Evolutionary conservation across 2,113 vertebrate genomes (phyloP), one percentile per base, ranked within the genome.

Genomic region (Zapornia atra): DNA sequence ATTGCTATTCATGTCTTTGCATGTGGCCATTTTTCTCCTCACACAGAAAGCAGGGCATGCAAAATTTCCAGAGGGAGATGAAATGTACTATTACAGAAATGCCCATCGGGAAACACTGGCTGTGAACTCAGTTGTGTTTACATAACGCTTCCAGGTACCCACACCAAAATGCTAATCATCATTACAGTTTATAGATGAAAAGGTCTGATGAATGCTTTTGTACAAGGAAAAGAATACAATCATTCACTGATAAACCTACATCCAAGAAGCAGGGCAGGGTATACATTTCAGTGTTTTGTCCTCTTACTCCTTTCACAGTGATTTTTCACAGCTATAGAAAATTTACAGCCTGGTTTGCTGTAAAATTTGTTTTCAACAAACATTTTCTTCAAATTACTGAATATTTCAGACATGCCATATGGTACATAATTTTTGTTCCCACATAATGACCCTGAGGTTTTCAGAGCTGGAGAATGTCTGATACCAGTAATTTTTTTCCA

Each of bases 321-420:
- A 68, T 96, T 96, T 94, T 94, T 81, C 65, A 94, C 93, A 91
- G 61, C 51, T 73, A 33, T 28, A 65, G 48, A 87, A 95, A 88
- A 90, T 88, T 29, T 76, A 65, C 36, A 90, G 60, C 11, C 44
- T 82, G 12, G 26, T 85, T 91, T 80, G 42, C 73, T 72, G 26
- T 33, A 84, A 89, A 81, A 78, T 94, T 81, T 84, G 42, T 92
- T 97, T 95, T 92, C 51, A 90, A 40, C 81, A 92, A 96, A 91
- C 65, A 42, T 10, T 44, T 90, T 85, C 51, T 82, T 68, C 72
- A 70, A 97, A 93, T 82, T 68, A 82, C 42, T 68, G 56, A 77
- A 38, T 92, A 61, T 92, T 95, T 97, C 25, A 95, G 34, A 84
- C 5, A 5, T 90, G 42, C 75, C 95, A 95, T 94, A 91, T 87